Conservation (phyloP, 2,113 vertebrate species). For the Ailuropoda melanoleuca region DNA sequence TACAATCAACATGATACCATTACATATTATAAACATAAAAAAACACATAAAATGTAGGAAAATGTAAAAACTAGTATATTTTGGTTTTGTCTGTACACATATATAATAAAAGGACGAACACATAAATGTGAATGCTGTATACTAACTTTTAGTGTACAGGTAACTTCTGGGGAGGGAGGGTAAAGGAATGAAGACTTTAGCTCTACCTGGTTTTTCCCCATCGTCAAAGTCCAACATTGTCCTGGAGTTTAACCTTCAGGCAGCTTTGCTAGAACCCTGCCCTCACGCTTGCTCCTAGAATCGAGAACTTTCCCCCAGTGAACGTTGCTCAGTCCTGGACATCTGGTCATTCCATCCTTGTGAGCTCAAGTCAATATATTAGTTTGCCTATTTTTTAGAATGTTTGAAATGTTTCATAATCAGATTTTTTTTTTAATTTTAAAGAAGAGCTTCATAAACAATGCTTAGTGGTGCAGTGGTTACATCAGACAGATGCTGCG, state of each 20-base stretch:
- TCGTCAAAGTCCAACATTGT: background rate
- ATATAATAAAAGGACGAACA: background rate
- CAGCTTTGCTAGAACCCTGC: background rate
- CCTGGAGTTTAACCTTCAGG: background rate
- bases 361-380: background rate
- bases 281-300: background rate
- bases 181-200: background rate
- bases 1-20: background rate
- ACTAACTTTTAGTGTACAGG: background rate
- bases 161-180: background rate
- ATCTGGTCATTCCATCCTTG: background rate
- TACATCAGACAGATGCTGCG: background rate
- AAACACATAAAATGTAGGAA: background rate
- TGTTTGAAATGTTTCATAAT: background rate
- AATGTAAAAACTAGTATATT: background rate
- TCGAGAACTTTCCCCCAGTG: background rate
- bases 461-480: background rate
- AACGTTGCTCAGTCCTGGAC: background rate
- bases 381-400: slow-evolving; percentile 1
- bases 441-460: background rate
- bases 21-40: background rate
- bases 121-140: background rate
- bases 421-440: background rate
- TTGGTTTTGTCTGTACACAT: background rate
- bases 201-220: background rate